Evolutionary conservation across 2,888 invertebrate species (phyloP).

Genomic region (Macrosiphum euphorbiae): DNA sequence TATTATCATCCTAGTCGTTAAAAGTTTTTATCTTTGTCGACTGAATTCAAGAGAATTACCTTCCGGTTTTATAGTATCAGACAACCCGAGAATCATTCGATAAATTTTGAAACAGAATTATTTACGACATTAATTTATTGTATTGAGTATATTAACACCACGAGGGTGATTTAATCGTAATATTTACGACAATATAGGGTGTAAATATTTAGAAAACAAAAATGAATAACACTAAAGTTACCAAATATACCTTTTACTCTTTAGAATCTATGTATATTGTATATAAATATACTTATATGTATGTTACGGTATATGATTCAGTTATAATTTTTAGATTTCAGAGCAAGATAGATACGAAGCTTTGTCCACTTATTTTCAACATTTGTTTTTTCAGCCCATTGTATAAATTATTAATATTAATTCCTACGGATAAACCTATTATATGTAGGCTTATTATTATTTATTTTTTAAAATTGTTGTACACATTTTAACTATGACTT

Average conservation of each 20-base stretch:
- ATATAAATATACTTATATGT: no score
- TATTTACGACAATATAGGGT: background rate
- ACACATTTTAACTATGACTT: background rate
- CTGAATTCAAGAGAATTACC: slow-evolving; percentile 14
- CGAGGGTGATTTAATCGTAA: background rate
- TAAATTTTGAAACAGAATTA: slow-evolving; percentile 6
- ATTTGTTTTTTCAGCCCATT: background rate
- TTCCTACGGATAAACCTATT: background rate
- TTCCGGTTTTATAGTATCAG: background rate
- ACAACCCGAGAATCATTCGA: background rate
- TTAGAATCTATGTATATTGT: no score
- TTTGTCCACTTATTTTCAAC: background rate
- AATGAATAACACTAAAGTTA: background rate
- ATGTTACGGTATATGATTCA: no score
- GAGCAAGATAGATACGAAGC: background rate
- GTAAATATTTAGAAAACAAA: background rate
- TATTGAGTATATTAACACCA: background rate
- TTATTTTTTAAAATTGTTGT: background rate
- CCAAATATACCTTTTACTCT: background rate
- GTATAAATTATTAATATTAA: background rate
- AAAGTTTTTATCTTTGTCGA: slow-evolving; percentile 20
- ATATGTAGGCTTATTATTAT: background rate
- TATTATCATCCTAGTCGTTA: slow-evolving; percentile 33
- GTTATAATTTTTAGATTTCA: no score
- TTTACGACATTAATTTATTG: slow-evolving; percentile 21